A percentile compares a stretch with the other conserved stretches of the same genome.
Conservation (phyloP, 2,888 invertebrate species). For the Mayetiola destructor region DNA sequence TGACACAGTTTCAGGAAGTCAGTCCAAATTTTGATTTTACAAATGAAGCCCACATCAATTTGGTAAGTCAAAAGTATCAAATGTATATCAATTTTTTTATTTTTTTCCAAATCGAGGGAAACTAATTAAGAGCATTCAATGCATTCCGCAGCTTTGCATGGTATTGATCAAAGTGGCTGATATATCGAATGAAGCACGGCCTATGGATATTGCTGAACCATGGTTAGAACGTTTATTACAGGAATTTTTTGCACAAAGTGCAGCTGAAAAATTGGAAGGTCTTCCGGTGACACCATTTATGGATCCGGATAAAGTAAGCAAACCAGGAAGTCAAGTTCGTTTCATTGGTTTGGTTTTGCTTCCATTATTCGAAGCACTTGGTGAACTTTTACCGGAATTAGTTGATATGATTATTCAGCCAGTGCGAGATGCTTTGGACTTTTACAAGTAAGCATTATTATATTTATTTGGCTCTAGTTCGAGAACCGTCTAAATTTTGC, state of each 20-base stretch:
- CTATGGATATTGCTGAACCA: conserved; percentile 69
- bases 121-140: background rate
- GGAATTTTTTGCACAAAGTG: conserved; percentile 66
- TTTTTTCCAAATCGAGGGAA: background rate
- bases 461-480: no score
- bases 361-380: conserved; percentile 64
- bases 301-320: conserved; percentile 74
- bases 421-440: conserved; percentile 34
- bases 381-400: conserved; percentile 56
- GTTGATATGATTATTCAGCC: conserved; percentile 41
- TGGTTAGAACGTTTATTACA: conserved; percentile 58
- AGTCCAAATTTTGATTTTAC: conserved; percentile 50
- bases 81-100: background rate
- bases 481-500: background rate
- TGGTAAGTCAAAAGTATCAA: no score
- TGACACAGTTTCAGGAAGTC: conserved; percentile 53
- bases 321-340: conserved; percentile 68
- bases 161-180: conserved; percentile 72
- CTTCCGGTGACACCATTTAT: conserved; percentile 74
- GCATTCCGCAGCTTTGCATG: conserved; percentile 48
- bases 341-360: conserved; percentile 69
- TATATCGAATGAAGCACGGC: conserved; percentile 69
- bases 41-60: conserved; percentile 54
- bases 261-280: conserved; percentile 66
- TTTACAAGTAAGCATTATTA: conserved; percentile 31